Percentiles rank a stretch among this genome's conserved stretches.
Evolutionary conservation across 2,113 vertebrate species (phyloP).

Genomic region (Telmatochromis brichardi): DNA sequence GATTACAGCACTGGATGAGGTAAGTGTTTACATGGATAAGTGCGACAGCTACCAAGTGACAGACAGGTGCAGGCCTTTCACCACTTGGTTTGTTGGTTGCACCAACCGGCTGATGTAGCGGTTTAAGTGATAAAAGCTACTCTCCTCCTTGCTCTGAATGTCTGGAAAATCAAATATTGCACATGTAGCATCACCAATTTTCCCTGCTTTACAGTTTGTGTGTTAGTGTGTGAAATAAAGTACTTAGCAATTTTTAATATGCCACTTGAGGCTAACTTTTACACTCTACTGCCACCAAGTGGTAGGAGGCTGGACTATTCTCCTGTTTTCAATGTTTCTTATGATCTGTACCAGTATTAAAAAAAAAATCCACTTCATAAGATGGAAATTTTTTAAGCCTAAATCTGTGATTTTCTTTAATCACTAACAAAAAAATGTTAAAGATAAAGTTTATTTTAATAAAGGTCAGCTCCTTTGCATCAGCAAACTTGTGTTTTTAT

Average conservation of each 20-base stretch:
- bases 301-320: not conserved
- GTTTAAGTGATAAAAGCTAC: not conserved
- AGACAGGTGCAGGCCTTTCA: not conserved
- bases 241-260: not conserved
- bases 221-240: not conserved
- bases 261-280: not conserved
- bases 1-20: constrained; percentile 3
- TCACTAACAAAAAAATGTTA: not conserved
- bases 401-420: not conserved
- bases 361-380: not conserved
- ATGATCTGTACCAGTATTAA: not conserved
- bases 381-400: not conserved
- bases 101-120: not conserved
- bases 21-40: not conserved
- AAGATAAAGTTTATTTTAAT: not conserved
- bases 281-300: not conserved
- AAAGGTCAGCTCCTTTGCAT: not conserved
- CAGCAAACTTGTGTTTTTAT: not conserved
- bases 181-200: not conserved
- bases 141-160: not conserved
- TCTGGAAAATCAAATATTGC: not conserved
- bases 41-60: not conserved
- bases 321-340: not conserved
- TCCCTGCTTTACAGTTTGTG: not conserved
- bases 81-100: not conserved